Percentiles rank a stretch among this genome's conserved stretches.
Evolutionary conservation across 2,113 vertebrate species (phyloP).

Genomic region (Strix aluco): DNA sequence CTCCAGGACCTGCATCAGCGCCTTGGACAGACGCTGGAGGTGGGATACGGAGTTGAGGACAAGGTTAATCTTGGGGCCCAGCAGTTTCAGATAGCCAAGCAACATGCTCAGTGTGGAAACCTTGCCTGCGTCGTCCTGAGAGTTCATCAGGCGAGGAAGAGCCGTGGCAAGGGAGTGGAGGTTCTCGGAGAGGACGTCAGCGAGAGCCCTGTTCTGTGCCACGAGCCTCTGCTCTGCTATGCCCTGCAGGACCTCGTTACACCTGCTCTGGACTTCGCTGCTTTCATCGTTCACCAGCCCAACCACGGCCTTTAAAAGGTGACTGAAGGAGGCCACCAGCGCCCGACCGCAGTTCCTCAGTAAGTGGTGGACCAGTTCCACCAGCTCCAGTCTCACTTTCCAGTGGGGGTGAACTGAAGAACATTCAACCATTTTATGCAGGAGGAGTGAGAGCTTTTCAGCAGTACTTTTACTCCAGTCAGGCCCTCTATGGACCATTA

Average conservation of each 20-base stretch:
- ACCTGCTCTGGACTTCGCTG: slow-evolving; percentile 77
- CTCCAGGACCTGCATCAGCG: slow-evolving; percentile 90
- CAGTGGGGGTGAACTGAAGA: slow-evolving; percentile 88
- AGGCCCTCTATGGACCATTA: slow-evolving; percentile 80
- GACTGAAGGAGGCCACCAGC: slow-evolving; percentile 75
- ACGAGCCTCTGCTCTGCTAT: slow-evolving; percentile 72
- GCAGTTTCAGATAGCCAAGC: slow-evolving; percentile 88
- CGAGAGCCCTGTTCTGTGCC: slow-evolving; percentile 73
- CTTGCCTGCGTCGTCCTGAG: slow-evolving; percentile 87
- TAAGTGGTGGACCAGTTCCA: slow-evolving; percentile 79
- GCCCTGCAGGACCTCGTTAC: slow-evolving; percentile 65
- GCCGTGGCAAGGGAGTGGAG: slow-evolving; percentile 87
- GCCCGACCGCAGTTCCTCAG: slow-evolving; percentile 80
- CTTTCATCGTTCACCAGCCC: slow-evolving; percentile 86
- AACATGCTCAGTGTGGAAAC: slow-evolving; percentile 84
- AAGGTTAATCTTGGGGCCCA: slow-evolving; percentile 82
- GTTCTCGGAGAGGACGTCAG: slow-evolving; percentile 87
- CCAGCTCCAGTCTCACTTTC: slow-evolving; percentile 86
- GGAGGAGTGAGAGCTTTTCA: slow-evolving; percentile 76
- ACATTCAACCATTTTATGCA: slow-evolving; percentile 83
- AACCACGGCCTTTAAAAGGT: slow-evolving; percentile 86
- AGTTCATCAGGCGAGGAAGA: slow-evolving; percentile 90
- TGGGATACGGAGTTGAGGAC: slow-evolving; percentile 85
- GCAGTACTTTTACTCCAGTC: slow-evolving; percentile 85
- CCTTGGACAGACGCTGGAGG: slow-evolving; percentile 88